Evolutionary conservation across 2,888 invertebrate species (phyloP).

Genomic region (Pristionchus exspectatus): DNA sequence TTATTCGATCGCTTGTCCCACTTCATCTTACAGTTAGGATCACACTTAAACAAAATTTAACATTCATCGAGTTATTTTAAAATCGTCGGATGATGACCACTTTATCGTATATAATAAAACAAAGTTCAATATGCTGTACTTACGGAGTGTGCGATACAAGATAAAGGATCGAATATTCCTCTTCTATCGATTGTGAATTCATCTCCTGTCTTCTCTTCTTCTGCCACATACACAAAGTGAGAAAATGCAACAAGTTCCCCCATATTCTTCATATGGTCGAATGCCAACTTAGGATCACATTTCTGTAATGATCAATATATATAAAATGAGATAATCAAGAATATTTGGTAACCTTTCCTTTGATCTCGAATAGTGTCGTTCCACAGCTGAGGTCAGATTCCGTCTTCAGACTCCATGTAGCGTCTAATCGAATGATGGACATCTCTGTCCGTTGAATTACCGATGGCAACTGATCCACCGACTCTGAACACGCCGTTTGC

Average conservation of each 20-base stretch:
- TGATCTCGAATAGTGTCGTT: neutral
- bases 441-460: neutral
- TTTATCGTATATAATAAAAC: neutral
- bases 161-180: constrained; percentile 4
- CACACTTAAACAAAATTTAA: neutral
- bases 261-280: neutral
- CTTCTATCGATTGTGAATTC: neutral
- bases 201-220: neutral
- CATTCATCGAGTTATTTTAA: neutral
- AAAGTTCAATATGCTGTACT: neutral
- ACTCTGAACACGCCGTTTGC: neutral
- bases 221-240: neutral
- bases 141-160: neutral
- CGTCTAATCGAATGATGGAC: neutral
- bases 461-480: neutral
- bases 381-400: neutral
- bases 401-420: neutral
- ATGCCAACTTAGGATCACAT: neutral
- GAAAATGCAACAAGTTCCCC: neutral
- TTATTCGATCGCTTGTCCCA: too few species aligned
- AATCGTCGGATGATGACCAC: neutral
- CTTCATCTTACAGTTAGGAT: constrained; percentile 6
- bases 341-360: neutral
- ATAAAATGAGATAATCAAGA: neutral
- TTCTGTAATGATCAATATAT: neutral